A percentile compares a stretch with the other conserved stretches of the same genome.
phyloP scores from a whole-genome alignment of 1,140 invertebrate genomes.

The Argopecten irradians region DNA sequence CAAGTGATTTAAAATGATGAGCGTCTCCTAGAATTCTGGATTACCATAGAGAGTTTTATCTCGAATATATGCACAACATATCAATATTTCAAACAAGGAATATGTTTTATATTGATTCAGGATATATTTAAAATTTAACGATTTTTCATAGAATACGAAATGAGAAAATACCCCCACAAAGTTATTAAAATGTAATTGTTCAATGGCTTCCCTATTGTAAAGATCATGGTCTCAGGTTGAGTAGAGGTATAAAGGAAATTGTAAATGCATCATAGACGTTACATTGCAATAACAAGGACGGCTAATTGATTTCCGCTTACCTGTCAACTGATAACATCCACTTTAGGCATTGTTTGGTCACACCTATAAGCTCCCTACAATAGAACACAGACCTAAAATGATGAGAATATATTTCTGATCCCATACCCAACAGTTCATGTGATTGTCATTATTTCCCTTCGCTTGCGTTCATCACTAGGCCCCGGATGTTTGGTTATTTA shows the following conservation, averaged over 20 bases:
- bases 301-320: neutral
- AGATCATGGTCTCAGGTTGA: neutral
- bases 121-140: too few species aligned
- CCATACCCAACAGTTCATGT: neutral
- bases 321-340: neutral
- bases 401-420: neutral
- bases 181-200: too few species aligned
- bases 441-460: neutral
- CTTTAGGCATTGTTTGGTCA: neutral
- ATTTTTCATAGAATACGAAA: too few species aligned
- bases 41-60: too few species aligned
- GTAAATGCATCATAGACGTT: neutral
- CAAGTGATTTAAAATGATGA: too few species aligned
- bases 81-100: too few species aligned
- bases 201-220: too few species aligned
- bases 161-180: too few species aligned
- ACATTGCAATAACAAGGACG: neutral
- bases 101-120: too few species aligned
- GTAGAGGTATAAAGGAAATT: neutral
- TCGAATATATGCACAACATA: too few species aligned
- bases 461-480: neutral
- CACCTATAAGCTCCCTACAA: neutral
- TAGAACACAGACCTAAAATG: neutral
- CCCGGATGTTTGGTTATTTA: neutral
- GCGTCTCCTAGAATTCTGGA: too few species aligned